Conservation (phyloP, 2,888 invertebrate species). For the Antheraea yamamai region DNA sequence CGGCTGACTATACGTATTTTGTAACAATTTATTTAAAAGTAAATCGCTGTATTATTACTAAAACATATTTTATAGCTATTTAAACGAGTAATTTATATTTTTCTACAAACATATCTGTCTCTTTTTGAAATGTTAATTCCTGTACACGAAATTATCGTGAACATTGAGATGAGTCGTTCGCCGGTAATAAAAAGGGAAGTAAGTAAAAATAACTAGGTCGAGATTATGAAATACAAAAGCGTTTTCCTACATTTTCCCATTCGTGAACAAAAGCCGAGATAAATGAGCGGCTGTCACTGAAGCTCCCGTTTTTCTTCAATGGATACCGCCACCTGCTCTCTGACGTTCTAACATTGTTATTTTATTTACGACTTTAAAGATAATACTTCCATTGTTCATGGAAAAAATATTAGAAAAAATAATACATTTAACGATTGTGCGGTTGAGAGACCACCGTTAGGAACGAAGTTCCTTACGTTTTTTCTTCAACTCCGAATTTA, state of each 20-base stretch:
- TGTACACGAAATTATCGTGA: conserved; percentile 30
- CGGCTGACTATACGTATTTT: too few species aligned
- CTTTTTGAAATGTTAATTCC: not conserved
- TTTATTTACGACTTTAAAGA: conserved; percentile 41
- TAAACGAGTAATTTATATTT: not conserved
- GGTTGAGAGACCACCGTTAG: too few species aligned
- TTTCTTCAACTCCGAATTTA: too few species aligned
- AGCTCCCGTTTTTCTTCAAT: conserved; percentile 47
- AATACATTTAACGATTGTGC: not conserved
- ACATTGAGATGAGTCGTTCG: conserved; percentile 39
- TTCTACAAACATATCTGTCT: not conserved
- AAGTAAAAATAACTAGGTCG: conserved; percentile 43
- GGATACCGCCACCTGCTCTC: conserved; percentile 42
- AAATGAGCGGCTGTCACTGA: conserved; percentile 48
- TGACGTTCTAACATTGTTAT: conserved; percentile 24
- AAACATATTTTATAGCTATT: not conserved
- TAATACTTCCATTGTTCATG: conserved; percentile 31
- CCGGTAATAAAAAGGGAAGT: conserved; percentile 33
- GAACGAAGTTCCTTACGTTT: not conserved
- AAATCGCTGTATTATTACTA: too few species aligned
- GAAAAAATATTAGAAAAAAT: not conserved
- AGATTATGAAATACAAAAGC: conserved; percentile 48
- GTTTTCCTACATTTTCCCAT: conserved; percentile 42
- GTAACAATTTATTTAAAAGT: too few species aligned
- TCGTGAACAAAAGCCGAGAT: conserved; percentile 54